Evolutionary conservation across 2,113 vertebrate species (phyloP).

Genomic region (Ictalurus furcatus): DNA sequence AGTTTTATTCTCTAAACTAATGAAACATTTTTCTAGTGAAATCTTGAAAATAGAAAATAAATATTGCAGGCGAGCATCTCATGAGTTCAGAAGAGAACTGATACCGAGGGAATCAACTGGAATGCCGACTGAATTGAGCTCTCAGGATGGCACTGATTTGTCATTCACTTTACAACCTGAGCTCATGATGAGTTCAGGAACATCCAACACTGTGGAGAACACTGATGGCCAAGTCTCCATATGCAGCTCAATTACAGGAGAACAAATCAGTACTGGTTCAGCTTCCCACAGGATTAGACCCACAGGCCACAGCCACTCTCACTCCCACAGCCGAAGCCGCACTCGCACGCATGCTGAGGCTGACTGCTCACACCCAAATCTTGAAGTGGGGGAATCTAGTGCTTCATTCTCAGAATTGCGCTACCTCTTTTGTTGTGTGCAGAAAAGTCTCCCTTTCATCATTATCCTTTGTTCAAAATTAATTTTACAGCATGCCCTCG

Average conservation of each 20-base stretch:
- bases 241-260: slow-evolving; percentile 51
- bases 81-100: slow-evolving; percentile 68
- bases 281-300: slow-evolving; percentile 70
- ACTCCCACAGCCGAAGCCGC: slow-evolving; percentile 67
- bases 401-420: slow-evolving; percentile 85
- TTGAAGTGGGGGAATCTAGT: slow-evolving; percentile 78
- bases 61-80: slow-evolving; percentile 64
- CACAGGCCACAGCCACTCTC: slow-evolving; percentile 69
- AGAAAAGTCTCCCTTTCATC: slow-evolving; percentile 92
- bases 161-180: slow-evolving; percentile 69
- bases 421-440: slow-evolving; percentile 86
- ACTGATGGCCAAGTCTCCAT: slow-evolving; percentile 79
- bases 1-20: not conserved
- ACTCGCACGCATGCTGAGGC: slow-evolving; percentile 59
- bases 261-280: slow-evolving; percentile 69
- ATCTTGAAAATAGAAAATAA: not conserved
- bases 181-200: slow-evolving; percentile 63
- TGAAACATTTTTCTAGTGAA: not conserved
- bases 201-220: slow-evolving; percentile 58
- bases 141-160: slow-evolving; percentile 64
- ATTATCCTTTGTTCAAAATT: slow-evolving; percentile 88
- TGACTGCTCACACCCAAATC: slow-evolving; percentile 64
- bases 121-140: slow-evolving; percentile 81
- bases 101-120: slow-evolving; percentile 65
- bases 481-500: slow-evolving; percentile 83